Percentiles rank a stretch among this genome's conserved stretches.
phyloP scores from a whole-genome alignment of 2,888 invertebrate species.

The Orthosia cruda region DNA sequence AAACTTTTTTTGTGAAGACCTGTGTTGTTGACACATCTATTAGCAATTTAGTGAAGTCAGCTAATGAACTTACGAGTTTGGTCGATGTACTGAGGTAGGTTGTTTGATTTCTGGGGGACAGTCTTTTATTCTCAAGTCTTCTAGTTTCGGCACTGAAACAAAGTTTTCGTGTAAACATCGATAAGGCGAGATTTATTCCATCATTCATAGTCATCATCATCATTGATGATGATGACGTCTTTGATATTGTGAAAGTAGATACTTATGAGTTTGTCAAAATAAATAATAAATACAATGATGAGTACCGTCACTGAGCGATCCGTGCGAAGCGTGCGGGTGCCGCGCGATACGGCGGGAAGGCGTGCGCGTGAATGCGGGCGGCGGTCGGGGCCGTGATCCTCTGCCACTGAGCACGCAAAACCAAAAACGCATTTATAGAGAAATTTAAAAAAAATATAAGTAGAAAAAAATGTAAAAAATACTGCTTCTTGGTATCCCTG shows the following conservation, averaged over 20 bases:
- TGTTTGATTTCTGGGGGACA: slow-evolving; percentile 89
- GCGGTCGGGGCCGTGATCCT: slow-evolving; percentile 92
- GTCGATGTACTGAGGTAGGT: slow-evolving; percentile 90
- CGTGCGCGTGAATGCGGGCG: slow-evolving; percentile 95
- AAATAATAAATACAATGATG: slow-evolving; percentile 42
- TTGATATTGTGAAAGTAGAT: slow-evolving; percentile 22
- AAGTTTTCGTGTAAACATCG: slow-evolving; percentile 7
- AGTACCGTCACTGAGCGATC: slow-evolving; percentile 87
- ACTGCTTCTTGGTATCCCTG: too few species aligned
- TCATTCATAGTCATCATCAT: too few species aligned
- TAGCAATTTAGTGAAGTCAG: slow-evolving; percentile 38
- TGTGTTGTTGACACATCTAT: slow-evolving; percentile 26
- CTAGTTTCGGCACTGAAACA: slow-evolving; percentile 88
- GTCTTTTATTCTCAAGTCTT: slow-evolving; percentile 92
- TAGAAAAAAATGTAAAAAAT: too few species aligned
- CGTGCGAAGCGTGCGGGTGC: slow-evolving; percentile 85
- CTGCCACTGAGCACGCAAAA: slow-evolving; percentile 90
- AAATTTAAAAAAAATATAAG: too few species aligned
- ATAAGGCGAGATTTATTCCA: background rate
- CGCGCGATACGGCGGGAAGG: slow-evolving; percentile 95
- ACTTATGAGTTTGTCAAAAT: slow-evolving; percentile 20
- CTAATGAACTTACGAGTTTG: slow-evolving; percentile 87
- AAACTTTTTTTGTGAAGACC: slow-evolving; percentile 9
- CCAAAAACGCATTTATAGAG: background rate
- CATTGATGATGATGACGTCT: background rate